These are phyloP conservation scores for Salpingus planirostris DNA, from an alignment of 2,888 invertebrate species.

Conservation along the genomic window DNA sequence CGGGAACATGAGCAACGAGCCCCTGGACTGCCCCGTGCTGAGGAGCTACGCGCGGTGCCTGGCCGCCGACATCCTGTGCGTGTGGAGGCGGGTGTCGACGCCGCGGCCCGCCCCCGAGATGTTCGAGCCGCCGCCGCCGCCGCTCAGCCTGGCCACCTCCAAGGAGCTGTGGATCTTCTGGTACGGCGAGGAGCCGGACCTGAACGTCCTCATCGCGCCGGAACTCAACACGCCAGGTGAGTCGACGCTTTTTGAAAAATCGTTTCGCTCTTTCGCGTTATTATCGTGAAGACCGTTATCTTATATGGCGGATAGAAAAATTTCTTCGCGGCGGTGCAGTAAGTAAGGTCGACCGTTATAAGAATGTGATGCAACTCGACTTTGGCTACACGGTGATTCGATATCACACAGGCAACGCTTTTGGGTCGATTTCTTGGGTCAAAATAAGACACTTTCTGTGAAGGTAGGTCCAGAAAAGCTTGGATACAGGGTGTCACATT, in stretches of 20 bases:
- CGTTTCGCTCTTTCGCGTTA: too few species aligned
- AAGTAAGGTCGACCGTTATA: too few species aligned
- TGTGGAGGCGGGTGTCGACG: constrained; percentile 86
- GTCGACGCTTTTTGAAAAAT: too few species aligned
- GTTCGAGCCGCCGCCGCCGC: constrained; percentile 51
- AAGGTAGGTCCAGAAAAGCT: too few species aligned
- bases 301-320: constrained; percentile 24
- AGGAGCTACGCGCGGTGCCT: constrained; percentile 86
- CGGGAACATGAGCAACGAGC: constrained; percentile 43
- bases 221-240: constrained; percentile 81
- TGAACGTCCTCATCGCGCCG: constrained; percentile 72
- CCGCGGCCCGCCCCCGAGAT: constrained; percentile 40
- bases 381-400: too few species aligned
- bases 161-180: constrained; percentile 99
- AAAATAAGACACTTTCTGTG: too few species aligned
- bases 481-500: too few species aligned
- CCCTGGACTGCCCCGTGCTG: constrained; percentile 83
- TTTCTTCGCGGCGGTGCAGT: constrained; percentile 3
- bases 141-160: constrained; percentile 74
- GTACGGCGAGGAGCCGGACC: constrained; percentile 96
- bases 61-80: constrained; percentile 92
- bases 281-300: too few species aligned
- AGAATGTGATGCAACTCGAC: too few species aligned
- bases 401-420: too few species aligned
- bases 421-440: too few species aligned